phyloP scores from a whole-genome alignment of 2,113 vertebrate genomes.

The Catharus bicknelli region DNA sequence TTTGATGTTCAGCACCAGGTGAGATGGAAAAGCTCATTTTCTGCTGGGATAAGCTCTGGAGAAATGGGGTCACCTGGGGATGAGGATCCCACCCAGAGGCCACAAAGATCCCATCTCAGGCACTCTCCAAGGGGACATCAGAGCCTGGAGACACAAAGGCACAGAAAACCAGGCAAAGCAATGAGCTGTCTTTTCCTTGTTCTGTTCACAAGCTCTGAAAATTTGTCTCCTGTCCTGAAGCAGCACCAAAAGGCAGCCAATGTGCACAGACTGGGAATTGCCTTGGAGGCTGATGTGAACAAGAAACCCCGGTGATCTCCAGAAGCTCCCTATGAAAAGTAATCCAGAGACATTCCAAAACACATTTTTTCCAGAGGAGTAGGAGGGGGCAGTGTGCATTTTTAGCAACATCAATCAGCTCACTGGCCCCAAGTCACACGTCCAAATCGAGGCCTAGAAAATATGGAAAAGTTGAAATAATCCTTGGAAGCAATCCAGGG shows the following conservation, averaged over 20 bases:
- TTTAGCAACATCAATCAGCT: conserved; percentile 33
- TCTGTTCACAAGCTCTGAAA: neutral
- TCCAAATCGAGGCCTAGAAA: neutral
- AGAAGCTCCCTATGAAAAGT: neutral
- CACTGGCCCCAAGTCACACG: neutral
- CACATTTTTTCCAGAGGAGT: neutral
- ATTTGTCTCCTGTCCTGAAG: neutral
- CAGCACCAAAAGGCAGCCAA: neutral
- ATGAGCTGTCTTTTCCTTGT: accelerated
- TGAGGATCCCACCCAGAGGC: neutral
- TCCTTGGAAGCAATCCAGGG: conserved; percentile 35
- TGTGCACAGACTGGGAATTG: accelerated
- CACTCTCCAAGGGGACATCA: neutral
- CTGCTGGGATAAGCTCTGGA: neutral
- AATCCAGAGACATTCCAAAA: conserved; percentile 18
- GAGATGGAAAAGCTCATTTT: neutral
- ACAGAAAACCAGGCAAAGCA: neutral
- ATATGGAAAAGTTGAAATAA: conserved; percentile 56
- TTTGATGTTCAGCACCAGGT: neutral
- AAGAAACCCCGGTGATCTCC: neutral
- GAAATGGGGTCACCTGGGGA: neutral
- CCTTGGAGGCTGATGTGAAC: neutral
- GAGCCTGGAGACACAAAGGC: neutral
- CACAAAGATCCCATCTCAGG: neutral
- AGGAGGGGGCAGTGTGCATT: neutral